Evolutionary conservation across 1,140 invertebrate genomes (phyloP).

Genomic region (Orchestia grillus): DNA sequence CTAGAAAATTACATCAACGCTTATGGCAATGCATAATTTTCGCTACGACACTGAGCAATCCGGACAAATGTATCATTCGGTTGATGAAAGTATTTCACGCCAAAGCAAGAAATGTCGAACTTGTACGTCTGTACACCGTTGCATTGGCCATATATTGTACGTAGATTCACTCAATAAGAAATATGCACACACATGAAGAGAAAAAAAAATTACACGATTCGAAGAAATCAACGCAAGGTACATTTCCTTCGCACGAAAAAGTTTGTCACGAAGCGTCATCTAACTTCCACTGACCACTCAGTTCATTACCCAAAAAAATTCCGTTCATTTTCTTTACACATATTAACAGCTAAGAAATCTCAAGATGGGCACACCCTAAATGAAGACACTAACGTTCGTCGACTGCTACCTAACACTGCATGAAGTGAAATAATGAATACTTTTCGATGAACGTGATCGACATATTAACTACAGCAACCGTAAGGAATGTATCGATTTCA

Average conservation of each 20-base stretch:
- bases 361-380: background rate
- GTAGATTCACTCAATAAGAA: background rate
- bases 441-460: background rate
- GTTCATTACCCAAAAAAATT: background rate
- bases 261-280: background rate
- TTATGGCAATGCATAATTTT: background rate
- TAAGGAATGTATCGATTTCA: background rate
- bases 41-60: background rate
- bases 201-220: background rate
- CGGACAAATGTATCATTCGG: background rate
- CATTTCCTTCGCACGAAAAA: background rate
- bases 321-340: background rate
- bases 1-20: background rate
- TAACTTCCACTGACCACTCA: background rate
- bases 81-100: background rate
- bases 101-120: background rate
- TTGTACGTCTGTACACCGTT: background rate
- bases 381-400: background rate
- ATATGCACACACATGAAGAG: background rate
- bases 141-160: background rate
- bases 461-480: background rate
- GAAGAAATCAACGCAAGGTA: background rate
- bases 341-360: background rate
- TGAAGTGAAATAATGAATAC: background rate
- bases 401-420: background rate